Percentiles rank a stretch among this genome's conserved stretches.
phyloP scores from a whole-genome alignment of 2,113 vertebrate genomes.

The Chroicocephalus ridibundus region DNA sequence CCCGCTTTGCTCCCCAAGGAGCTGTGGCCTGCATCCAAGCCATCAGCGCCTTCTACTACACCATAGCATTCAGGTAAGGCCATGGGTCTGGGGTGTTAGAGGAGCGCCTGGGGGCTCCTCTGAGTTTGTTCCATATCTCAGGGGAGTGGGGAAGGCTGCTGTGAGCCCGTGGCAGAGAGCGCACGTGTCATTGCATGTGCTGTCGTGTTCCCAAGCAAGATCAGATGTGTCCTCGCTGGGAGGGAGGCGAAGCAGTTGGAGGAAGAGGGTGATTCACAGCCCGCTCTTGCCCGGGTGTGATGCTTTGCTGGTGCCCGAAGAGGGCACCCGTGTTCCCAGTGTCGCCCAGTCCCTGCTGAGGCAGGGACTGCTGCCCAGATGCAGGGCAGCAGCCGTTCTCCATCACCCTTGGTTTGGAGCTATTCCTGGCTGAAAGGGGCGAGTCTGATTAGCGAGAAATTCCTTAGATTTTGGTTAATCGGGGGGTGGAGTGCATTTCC shows the following conservation, averaged over 20 bases:
- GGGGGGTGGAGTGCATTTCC: neutral
- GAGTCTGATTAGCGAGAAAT: neutral
- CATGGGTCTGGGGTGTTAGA: neutral
- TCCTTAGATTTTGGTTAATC: neutral
- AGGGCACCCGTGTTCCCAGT: neutral
- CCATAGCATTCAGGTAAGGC: constrained; percentile 88
- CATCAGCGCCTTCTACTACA: constrained; percentile 89
- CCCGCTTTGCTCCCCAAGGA: constrained; percentile 93
- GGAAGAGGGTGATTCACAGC: neutral
- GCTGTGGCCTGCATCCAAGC: constrained; percentile 89
- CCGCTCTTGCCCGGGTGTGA: neutral
- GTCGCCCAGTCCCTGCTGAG: neutral
- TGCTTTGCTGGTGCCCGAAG: neutral
- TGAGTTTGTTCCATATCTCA: neutral
- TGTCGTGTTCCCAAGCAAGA: neutral
- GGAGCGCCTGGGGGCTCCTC: neutral
- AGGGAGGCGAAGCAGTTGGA: neutral
- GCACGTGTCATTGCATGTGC: accelerated
- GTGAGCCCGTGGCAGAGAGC: neutral
- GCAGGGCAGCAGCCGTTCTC: neutral
- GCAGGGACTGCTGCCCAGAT: neutral
- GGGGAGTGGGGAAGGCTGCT: neutral
- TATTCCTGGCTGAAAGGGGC: neutral
- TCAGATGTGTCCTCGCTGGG: neutral
- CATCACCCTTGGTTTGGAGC: neutral